phyloP scores from a whole-genome alignment of 2,797 vertebrate genomes.

The Megaceryle alcyon region DNA sequence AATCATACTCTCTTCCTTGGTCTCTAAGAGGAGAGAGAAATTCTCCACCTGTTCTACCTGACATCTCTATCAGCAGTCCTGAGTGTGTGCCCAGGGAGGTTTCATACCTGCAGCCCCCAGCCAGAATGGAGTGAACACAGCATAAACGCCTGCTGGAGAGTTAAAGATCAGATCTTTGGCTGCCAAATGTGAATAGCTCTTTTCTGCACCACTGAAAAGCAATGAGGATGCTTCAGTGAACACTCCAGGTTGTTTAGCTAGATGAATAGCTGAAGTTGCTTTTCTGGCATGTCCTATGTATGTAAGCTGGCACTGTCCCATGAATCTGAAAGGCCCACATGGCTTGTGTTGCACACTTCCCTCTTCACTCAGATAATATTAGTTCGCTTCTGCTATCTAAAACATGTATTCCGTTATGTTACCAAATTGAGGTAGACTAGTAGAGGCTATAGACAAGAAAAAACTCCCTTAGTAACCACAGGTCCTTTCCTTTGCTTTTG shows the following conservation, averaged over 20 bases:
- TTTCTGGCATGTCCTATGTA: background rate
- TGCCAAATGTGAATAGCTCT: constrained; percentile 32
- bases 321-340: background rate
- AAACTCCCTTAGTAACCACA: background rate
- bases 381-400: background rate
- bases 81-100: background rate
- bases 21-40: background rate
- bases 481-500: background rate
- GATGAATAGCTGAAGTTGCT: constrained; percentile 18
- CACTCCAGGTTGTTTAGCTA: background rate
- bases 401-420: background rate
- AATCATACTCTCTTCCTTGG: background rate
- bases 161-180: constrained; percentile 8
- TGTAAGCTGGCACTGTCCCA: background rate
- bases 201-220: constrained; percentile 45
- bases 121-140: accelerated
- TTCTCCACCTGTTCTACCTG: constrained; percentile 18
- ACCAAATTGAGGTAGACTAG: background rate
- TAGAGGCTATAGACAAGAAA: background rate
- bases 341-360: background rate
- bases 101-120: background rate
- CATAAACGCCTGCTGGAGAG: background rate
- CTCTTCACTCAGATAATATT: background rate
- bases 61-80: constrained; percentile 23
- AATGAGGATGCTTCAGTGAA: constrained; percentile 7